These are phyloP conservation scores for Nasonia longicornis DNA, from an alignment of 1,140 invertebrate genomes.

Conservation along the genomic window DNA sequence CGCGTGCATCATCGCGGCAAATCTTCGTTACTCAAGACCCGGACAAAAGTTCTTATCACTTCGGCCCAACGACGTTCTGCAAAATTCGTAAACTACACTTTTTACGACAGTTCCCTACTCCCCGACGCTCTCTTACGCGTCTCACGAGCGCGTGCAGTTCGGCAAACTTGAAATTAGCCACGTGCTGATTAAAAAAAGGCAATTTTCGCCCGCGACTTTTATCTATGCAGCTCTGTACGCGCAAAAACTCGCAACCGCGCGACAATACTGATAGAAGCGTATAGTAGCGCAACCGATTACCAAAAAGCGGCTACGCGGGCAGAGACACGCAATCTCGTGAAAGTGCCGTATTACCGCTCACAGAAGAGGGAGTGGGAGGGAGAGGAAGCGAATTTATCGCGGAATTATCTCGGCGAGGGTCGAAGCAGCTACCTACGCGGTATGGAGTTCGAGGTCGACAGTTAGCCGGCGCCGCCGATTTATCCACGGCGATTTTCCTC, in stretches of 20 bases:
- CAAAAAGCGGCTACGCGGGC: background rate
- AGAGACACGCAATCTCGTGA: slow-evolving; percentile 13
- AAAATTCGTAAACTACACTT: slow-evolving; percentile 37
- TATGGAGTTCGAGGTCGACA: background rate
- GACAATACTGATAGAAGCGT: background rate
- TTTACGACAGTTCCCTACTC: slow-evolving; percentile 12
- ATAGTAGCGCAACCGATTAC: background rate
- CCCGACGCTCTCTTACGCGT: background rate
- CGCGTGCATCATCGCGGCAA: background rate
- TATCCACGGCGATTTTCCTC: background rate
- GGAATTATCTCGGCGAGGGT: slow-evolving; percentile 17
- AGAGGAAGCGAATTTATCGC: slow-evolving; percentile 1
- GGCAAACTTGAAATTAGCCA: slow-evolving; percentile 42
- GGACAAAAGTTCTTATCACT: slow-evolving; percentile 32
- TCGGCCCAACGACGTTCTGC: slow-evolving; percentile 16
- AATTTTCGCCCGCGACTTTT: slow-evolving; percentile 37
- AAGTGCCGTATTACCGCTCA: background rate
- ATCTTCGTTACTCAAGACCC: slow-evolving; percentile 18
- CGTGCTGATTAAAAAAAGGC: slow-evolving; percentile 42
- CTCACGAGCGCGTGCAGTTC: background rate
- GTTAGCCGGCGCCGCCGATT: slow-evolving; percentile 8
- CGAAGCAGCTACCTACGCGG: background rate
- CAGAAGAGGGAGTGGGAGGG: too few relatives aligned
- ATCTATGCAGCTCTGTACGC: background rate
- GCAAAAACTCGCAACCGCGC: background rate